These are phyloP conservation scores for Poeciliopsis paucimaculata DNA, from an alignment of 2,797 vertebrate species.

Conservation along the genomic window DNA sequence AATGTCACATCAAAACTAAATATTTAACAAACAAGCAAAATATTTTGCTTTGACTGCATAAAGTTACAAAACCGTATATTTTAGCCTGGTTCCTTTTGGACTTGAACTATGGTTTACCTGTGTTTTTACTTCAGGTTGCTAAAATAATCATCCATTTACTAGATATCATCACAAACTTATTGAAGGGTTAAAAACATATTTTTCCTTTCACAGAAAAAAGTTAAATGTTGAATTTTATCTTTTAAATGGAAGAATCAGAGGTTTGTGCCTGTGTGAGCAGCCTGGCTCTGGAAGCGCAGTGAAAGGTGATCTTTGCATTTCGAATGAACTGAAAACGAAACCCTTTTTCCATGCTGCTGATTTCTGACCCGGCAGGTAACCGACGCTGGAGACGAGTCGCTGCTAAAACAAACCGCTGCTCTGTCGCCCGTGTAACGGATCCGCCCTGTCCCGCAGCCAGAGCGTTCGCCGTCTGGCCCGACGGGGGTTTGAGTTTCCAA, in stretches of 20 bases:
- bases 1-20: no score
- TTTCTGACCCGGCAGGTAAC: conserved; percentile 32
- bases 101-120: no score
- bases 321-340: neutral
- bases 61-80: no score
- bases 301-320: conserved; percentile 5
- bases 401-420: conserved; percentile 58
- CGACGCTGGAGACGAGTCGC: conserved; percentile 32
- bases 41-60: no score
- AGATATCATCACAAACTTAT: neutral
- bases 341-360: conserved; percentile 9
- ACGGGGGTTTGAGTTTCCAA: conserved; percentile 50
- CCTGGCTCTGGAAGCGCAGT: neutral
- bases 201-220: neutral
- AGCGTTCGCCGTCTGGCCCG: conserved; percentile 51
- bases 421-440: conserved; percentile 58
- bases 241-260: neutral
- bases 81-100: no score
- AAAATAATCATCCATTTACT: no score
- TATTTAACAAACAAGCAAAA: no score
- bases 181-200: neutral
- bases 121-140: no score
- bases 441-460: conserved; percentile 25
- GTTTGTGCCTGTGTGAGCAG: neutral
- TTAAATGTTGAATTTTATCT: neutral